A percentile compares a stretch with the other conserved stretches of the same genome.
Evolutionary conservation across 23 tunicate species (phyloP).

Genomic region (Trididemnum nubilum): DNA sequence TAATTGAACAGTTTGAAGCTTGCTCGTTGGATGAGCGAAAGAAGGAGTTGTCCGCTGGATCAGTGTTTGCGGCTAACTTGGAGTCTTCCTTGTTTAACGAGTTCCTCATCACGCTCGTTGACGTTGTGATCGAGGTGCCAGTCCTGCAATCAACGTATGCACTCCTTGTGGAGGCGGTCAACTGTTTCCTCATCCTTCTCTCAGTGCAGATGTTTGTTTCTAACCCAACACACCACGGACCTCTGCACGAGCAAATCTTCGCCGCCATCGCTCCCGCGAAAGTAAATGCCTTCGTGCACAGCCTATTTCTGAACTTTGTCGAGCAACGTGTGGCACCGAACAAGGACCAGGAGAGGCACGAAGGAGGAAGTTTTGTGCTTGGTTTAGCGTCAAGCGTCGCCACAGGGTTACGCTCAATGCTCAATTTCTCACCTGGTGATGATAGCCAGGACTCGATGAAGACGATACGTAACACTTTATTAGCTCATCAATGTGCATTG

Average conservation of each 20-base stretch:
- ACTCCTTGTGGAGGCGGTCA: conserved; percentile 69
- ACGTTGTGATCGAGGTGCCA: conserved; percentile 59
- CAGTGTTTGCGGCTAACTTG: conserved; percentile 31
- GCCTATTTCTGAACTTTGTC: conserved; percentile 61
- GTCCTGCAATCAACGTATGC: conserved; percentile 57
- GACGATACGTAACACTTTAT: not conserved
- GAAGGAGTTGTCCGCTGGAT: conserved; percentile 63
- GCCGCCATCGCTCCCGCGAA: not conserved
- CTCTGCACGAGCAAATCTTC: conserved; percentile 20
- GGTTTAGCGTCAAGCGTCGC: conserved; percentile 79
- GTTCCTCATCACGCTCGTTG: conserved; percentile 50
- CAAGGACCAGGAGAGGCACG: conserved; percentile 1
- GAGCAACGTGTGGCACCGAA: conserved; percentile 71
- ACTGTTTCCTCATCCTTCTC: conserved; percentile 55
- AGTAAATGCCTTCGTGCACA: conserved; percentile 53
- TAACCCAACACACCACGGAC: conserved; percentile 43
- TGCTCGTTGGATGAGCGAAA: conserved; percentile 61
- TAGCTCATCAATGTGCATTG: conserved; percentile 64
- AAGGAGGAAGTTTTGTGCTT: conserved; percentile 74
- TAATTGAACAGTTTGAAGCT: conserved; percentile 86
- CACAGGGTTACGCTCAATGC: conserved; percentile 43
- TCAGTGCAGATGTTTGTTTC: conserved; percentile 82
- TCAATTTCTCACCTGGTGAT: not conserved
- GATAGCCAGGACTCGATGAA: not conserved
- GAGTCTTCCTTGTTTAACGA: conserved; percentile 25